These are phyloP conservation scores for Apis cerana DNA, from an alignment of 1,140 invertebrate species.

Conservation along the genomic window DNA sequence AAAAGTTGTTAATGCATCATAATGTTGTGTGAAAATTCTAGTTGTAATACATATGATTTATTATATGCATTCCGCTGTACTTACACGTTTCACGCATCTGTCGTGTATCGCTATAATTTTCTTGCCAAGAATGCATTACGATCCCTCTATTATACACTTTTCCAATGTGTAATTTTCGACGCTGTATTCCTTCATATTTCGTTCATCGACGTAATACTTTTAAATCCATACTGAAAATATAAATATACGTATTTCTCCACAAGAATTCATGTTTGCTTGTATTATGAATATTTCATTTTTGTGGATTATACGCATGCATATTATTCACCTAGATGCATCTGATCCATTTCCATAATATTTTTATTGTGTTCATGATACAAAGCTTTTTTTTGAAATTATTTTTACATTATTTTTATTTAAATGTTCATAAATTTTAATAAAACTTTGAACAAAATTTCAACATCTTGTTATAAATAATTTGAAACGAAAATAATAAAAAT, in stretches of 20 bases:
- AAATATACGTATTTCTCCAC: background rate
- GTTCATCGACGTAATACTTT: background rate
- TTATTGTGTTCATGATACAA: background rate
- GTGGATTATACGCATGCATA: too few species aligned
- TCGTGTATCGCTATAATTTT: constrained; percentile 8
- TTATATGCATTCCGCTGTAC: constrained; percentile 8
- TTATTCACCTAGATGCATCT: background rate
- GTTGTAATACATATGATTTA: constrained; percentile 13
- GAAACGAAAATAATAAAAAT: too few species aligned
- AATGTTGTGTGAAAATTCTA: background rate
- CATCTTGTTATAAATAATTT: too few species aligned
- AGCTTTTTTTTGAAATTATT: too few species aligned
- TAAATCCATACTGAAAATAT: background rate
- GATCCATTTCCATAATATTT: background rate
- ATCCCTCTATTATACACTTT: background rate
- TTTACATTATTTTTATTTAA: too few species aligned
- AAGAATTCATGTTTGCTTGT: background rate
- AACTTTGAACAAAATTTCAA: too few species aligned
- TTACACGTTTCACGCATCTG: constrained; percentile 7
- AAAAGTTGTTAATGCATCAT: background rate
- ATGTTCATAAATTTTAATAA: too few species aligned
- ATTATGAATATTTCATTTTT: background rate
- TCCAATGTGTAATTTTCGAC: background rate
- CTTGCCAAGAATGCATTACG: background rate
- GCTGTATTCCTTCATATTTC: background rate